These are phyloP conservation scores for Sciurus carolinensis DNA, from an alignment of 2,797 vertebrate species.

Conservation along the genomic window DNA sequence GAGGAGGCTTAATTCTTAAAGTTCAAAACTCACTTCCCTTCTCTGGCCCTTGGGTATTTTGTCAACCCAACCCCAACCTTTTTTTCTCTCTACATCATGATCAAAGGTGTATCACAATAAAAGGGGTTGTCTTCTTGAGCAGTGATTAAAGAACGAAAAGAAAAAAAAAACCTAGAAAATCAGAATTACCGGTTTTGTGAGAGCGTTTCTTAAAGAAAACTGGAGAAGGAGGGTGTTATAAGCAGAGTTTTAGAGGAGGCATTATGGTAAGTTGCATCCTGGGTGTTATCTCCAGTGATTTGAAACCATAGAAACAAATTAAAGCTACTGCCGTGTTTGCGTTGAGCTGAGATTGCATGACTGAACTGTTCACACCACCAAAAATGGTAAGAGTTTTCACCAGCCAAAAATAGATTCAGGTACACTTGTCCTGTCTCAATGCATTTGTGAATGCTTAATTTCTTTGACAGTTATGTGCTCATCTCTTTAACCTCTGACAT, in stretches of 20 bases:
- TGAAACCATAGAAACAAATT: slow-evolving; percentile 80
- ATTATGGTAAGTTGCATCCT: not conserved
- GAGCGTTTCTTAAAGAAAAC: not conserved
- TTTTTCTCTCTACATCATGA: not conserved
- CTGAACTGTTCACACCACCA: not conserved
- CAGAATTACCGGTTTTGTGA: not conserved
- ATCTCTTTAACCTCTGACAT: slow-evolving; percentile 24
- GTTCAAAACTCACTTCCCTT: not conserved
- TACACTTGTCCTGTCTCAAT: slow-evolving; percentile 16
- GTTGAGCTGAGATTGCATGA: not conserved
- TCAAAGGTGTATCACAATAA: slow-evolving; percentile 27
- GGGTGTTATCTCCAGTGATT: not conserved
- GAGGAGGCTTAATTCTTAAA: not conserved
- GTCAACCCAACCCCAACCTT: not conserved
- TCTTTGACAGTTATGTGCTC: slow-evolving; percentile 41
- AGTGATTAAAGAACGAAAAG: not conserved
- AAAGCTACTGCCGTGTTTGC: slow-evolving; percentile 48
- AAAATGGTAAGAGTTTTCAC: slow-evolving; percentile 59
- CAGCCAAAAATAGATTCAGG: slow-evolving; percentile 63
- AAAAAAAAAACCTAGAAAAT: not conserved
- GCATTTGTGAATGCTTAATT: not conserved
- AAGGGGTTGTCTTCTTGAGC: not conserved
- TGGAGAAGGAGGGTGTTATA: not conserved
- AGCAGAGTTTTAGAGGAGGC: not conserved
- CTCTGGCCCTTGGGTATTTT: not conserved